A percentile compares a stretch with the other conserved stretches of the same genome.
phyloP scores from a whole-genome alignment of 2,113 vertebrate species.

The Vireo altiloquus region DNA sequence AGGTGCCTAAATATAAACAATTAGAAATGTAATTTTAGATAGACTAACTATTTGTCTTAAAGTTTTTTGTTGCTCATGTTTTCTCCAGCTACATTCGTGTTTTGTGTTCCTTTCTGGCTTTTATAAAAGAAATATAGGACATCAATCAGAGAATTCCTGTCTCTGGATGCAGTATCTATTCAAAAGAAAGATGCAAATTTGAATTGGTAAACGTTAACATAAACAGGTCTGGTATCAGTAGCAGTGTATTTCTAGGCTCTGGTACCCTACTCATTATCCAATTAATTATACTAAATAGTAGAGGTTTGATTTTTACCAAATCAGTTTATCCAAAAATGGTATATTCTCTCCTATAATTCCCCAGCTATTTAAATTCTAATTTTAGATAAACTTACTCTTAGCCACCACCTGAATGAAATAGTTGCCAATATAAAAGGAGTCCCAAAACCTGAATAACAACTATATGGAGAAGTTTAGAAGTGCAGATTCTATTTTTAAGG shows the following conservation, averaged over 20 bases:
- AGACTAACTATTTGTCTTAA: not conserved
- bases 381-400: not conserved
- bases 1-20: not conserved
- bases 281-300: not conserved
- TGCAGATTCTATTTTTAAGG: not conserved
- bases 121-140: not conserved
- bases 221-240: not conserved
- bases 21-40: not conserved
- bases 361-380: not conserved
- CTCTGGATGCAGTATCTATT: not conserved
- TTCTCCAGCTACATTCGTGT: not conserved
- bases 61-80: not conserved
- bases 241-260: not conserved
- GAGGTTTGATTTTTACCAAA: not conserved
- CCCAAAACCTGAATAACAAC: not conserved
- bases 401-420: not conserved
- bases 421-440: not conserved
- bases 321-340: not conserved
- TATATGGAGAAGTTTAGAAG: not conserved
- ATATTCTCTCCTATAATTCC: not conserved
- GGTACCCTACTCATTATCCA: not conserved
- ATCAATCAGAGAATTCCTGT: not conserved
- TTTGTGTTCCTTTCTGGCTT: not conserved
- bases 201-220: not conserved
- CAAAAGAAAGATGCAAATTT: not conserved